Conservation (phyloP, 2,113 vertebrate genomes). For the Sula dactylatra region DNA sequence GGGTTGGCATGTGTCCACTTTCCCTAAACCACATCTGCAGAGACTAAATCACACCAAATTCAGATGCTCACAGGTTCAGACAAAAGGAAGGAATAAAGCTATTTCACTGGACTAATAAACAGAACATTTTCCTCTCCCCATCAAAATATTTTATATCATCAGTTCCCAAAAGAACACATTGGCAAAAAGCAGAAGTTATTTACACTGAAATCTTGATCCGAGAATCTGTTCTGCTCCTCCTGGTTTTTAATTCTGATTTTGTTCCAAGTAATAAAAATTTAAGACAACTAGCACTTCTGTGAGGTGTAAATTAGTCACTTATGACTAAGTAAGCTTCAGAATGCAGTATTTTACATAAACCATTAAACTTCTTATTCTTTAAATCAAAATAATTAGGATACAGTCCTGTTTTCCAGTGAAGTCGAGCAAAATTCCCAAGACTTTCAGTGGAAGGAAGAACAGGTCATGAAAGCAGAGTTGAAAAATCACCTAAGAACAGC, state of each 20-base stretch:
- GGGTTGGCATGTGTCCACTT: background rate
- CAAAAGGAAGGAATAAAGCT: background rate
- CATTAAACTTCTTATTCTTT: background rate
- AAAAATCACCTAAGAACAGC: background rate
- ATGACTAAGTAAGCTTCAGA: constrained; percentile 4
- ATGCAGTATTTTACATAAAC: background rate
- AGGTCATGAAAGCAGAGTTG: background rate
- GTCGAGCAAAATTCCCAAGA: background rate
- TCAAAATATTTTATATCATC: background rate
- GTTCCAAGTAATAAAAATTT: constrained; percentile 12
- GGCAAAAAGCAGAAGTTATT: background rate
- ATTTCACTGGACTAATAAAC: background rate
- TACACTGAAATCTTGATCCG: background rate
- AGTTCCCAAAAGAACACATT: background rate
- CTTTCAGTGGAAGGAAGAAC: background rate
- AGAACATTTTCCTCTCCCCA: background rate
- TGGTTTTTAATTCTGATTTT: background rate
- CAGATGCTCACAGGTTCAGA: background rate
- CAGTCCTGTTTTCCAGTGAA: background rate
- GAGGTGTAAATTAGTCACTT: constrained; percentile 30
- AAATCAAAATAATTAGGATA: background rate
- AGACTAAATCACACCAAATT: background rate
- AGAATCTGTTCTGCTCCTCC: background rate
- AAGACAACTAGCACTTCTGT: background rate
- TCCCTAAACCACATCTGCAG: background rate